These are phyloP conservation scores for Exephanes ischioxanthus DNA, from an alignment of 2,888 invertebrate genomes.

Conservation along the genomic window DNA sequence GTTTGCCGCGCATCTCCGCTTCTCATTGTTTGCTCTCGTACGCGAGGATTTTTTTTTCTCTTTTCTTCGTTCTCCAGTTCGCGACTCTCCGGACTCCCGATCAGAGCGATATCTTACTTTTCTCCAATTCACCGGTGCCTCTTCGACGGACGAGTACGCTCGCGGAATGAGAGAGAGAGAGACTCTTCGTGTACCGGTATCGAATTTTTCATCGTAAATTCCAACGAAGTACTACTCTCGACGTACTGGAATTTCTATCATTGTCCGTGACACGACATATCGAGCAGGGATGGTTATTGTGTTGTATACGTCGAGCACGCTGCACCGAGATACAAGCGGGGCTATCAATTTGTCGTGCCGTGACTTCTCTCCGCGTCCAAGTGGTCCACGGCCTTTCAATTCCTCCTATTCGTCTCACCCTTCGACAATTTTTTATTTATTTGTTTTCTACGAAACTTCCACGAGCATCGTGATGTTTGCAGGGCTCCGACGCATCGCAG, in stretches of 20 bases:
- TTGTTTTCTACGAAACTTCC: neutral
- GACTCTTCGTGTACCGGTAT: conserved; percentile 40
- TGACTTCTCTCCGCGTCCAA: conserved; percentile 14
- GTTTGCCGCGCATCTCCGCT: conserved; percentile 18
- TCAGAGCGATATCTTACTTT: conserved; percentile 27
- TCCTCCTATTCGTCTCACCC: neutral
- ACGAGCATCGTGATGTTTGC: neutral
- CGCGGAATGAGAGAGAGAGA: conserved; percentile 33
- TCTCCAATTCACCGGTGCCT: conserved; percentile 9
- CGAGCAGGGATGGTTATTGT: conserved; percentile 27
- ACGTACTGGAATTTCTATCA: conserved; percentile 37
- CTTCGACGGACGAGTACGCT: conserved; percentile 19
- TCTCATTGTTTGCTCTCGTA: conserved; percentile 16
- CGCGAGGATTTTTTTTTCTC: conserved; percentile 25
- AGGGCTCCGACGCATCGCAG: neutral
- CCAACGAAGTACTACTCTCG: conserved; percentile 33
- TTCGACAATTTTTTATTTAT: neutral
- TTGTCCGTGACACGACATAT: conserved; percentile 36
- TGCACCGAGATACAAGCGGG: conserved; percentile 14
- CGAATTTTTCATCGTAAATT: conserved; percentile 53
- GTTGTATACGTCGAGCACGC: neutral
- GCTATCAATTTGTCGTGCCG: conserved; percentile 49
- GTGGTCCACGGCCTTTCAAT: neutral
- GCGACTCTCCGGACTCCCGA: conserved; percentile 6
- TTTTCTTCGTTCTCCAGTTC: neutral